Evolutionary conservation across 1,140 invertebrate species (phyloP).

Genomic region (Nephila pilipes): DNA sequence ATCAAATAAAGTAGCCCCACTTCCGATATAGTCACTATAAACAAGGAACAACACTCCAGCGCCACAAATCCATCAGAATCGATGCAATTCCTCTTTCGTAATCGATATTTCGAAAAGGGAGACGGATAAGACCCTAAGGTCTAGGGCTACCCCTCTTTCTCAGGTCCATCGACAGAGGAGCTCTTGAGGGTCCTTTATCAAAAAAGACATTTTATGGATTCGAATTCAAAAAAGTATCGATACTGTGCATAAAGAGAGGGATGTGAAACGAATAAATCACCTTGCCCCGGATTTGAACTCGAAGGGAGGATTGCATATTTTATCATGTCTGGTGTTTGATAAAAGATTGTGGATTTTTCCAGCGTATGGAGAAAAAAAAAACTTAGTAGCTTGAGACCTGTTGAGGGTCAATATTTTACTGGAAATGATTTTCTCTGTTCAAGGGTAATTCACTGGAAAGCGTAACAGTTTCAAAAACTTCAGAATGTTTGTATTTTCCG

Average conservation of each 20-base stretch:
- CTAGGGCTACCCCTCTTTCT: neutral
- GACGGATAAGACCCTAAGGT: slow-evolving; percentile 16
- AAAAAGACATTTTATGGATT: neutral
- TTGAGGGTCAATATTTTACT: too few species aligned
- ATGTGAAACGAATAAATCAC: neutral
- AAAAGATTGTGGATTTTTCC: too few species aligned
- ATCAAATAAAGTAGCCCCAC: neutral
- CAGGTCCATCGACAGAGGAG: slow-evolving; percentile 3
- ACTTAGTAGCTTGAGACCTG: too few species aligned
- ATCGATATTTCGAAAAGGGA: slow-evolving; percentile 7
- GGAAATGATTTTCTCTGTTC: too few species aligned
- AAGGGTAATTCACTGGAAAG: too few species aligned
- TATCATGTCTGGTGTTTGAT: too few species aligned
- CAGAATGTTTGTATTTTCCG: too few species aligned
- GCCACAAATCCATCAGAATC: neutral
- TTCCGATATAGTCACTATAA: neutral
- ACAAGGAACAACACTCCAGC: slow-evolving; percentile 21
- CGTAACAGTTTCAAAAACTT: too few species aligned
- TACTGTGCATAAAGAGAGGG: neutral
- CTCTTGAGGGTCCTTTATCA: slow-evolving; percentile 20
- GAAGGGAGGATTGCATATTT: neutral
- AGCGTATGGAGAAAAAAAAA: too few species aligned
- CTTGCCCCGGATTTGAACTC: neutral
- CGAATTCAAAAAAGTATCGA: neutral
- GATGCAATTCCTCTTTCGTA: neutral